A percentile compares a stretch with the other conserved stretches of the same genome.
Evolutionary conservation across 2,113 vertebrate species (phyloP).

Genomic region (Nesogale talazaci): DNA sequence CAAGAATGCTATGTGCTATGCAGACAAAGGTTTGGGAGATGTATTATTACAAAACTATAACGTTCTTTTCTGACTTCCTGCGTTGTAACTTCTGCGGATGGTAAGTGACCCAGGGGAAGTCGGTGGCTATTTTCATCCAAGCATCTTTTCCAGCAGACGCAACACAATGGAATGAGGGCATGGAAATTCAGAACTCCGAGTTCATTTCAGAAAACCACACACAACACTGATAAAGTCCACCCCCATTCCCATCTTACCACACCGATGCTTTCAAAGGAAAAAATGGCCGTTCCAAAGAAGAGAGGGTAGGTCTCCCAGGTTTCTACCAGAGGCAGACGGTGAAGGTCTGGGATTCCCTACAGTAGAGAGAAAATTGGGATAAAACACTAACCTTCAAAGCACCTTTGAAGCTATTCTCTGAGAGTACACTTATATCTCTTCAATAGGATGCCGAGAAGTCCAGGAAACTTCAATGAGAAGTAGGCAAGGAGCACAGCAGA

Average conservation of each 20-base stretch:
- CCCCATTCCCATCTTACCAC: conserved; percentile 88
- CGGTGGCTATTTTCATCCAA: background rate
- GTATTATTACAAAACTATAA: conserved; percentile 1
- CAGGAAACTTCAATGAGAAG: conserved; percentile 38
- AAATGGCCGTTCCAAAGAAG: conserved; percentile 97
- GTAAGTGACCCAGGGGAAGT: background rate
- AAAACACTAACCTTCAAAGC: background rate
- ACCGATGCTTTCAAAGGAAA: conserved; percentile 98
- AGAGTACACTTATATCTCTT: background rate
- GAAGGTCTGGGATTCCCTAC: conserved; percentile 91
- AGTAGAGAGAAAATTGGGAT: conserved; percentile 16
- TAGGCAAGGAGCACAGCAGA: background rate
- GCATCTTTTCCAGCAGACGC: background rate
- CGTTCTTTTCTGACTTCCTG: background rate
- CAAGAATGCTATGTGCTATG: background rate
- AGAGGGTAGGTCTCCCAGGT: conserved; percentile 92
- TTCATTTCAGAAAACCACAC: background rate
- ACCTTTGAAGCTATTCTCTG: background rate
- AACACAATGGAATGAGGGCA: background rate
- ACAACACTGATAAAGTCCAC: background rate
- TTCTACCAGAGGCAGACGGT: conserved; percentile 88
- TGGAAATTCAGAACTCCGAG: background rate
- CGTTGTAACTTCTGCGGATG: background rate
- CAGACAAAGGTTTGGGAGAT: background rate
- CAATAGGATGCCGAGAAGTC: background rate